Evolutionary conservation across 2,797 vertebrate species (phyloP), one percentile per base, ranked within the genome.

Genomic region (Chaenodraco wilsoni): DNA sequence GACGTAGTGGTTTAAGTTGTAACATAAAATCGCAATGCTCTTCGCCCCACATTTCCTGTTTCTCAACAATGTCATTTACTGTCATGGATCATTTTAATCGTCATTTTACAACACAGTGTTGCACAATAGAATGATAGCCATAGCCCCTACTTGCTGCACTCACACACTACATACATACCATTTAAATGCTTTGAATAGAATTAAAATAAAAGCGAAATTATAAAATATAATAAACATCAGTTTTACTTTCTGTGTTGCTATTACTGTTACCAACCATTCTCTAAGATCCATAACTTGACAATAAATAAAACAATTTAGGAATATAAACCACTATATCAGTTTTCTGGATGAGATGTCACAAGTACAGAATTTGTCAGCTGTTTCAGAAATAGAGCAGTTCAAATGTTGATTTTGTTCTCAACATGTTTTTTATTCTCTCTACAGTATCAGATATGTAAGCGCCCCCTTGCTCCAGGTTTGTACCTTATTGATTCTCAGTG

Each of bases 371-470:
- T 17, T 61, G 21, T 46, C 1, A 21, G 23, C 17, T 27, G 19
- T 21, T 59, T n/a, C 23, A 21, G 21, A 5, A 52, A 12, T 9
- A 14, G 13, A 27, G 13, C 2, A 8, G 23, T 52, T 54, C 11
- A 15, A 27, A 16, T 54, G 23, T 54, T 54, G 23, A 54, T 19
- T 6, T 52, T 21, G 23, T 52, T 52, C 40, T n/a, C 17, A 73
- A 33, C n/a, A 41, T 40, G n/a, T 27, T 19, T 70, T 40, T 41
- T 0, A 52, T 21, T 78, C 23, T 69, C 40, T 55, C 31, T 12
- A 41, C 83, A 90, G 88, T 87, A 3, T 0, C 74, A 3, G 81
- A 87, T 62, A 21, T 81, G 60, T 90, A 43, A 66, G 0, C 0
- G 21, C 4, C 3, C 13, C 21, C 23, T 7, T n/a, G 21, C 45